Evolutionary conservation across 2,113 vertebrate genomes (phyloP).

Genomic region (Misgurnus anguillicaudatus): DNA sequence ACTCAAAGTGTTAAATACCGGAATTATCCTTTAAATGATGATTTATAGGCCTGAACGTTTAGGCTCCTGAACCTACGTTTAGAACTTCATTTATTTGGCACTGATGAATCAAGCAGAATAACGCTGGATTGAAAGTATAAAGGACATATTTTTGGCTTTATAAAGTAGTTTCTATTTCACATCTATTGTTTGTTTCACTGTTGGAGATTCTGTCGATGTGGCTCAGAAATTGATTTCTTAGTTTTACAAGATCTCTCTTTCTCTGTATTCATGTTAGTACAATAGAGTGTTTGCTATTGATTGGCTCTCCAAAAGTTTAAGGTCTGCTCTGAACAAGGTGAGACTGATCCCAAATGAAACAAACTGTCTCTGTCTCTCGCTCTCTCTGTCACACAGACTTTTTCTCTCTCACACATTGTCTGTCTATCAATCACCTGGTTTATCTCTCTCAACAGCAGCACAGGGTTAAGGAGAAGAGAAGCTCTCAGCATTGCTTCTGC

Average conservation of each 20-base stretch:
- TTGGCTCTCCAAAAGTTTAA: constrained; percentile 1
- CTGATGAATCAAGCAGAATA: no score
- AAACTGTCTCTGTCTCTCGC: not conserved
- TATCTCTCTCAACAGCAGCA: constrained; percentile 6
- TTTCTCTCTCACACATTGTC: not conserved
- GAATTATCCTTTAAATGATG: no score
- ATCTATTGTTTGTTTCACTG: not conserved
- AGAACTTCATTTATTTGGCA: no score
- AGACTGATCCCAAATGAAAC: not conserved
- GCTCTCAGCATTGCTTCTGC: not conserved
- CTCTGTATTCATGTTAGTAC: not conserved
- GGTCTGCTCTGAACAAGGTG: constrained; percentile 17
- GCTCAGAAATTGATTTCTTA: not conserved
- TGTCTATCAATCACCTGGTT: not conserved
- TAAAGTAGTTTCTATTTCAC: not conserved
- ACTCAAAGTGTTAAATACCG: no score
- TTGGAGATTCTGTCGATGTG: not conserved
- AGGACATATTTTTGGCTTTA: no score
- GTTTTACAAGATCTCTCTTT: not conserved
- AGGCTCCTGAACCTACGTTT: no score
- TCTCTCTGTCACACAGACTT: not conserved
- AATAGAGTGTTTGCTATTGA: constrained; percentile 18
- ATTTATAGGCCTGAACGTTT: no score
- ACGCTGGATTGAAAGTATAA: not conserved
- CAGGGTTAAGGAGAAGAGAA: not conserved